Evolutionary conservation across 2,888 invertebrate genomes (phyloP).

Genomic region (Melanargia galathea): DNA sequence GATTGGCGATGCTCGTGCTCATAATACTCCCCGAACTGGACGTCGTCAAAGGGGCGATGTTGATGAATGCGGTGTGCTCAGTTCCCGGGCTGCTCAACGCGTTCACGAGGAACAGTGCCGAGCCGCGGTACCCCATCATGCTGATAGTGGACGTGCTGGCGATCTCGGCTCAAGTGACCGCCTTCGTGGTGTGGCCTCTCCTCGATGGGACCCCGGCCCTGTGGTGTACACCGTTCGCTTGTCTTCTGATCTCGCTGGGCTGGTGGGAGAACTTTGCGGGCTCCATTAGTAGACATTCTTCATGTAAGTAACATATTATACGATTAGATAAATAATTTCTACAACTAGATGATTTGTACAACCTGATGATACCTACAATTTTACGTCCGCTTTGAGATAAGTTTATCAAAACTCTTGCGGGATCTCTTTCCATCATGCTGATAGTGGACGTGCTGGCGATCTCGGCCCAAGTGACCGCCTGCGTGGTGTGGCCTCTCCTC

Average conservation of each 20-base stretch:
- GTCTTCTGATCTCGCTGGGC: slow-evolving; percentile 86
- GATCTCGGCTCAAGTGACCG: slow-evolving; percentile 84
- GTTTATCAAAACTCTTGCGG: no score
- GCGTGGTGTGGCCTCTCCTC: slow-evolving; percentile 86
- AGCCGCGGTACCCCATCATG: slow-evolving; percentile 62
- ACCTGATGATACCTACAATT: no score
- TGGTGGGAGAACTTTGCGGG: slow-evolving; percentile 94
- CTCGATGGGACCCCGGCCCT: slow-evolving; percentile 71
- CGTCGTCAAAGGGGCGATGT: slow-evolving; percentile 90
- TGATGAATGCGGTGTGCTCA: slow-evolving; percentile 92
- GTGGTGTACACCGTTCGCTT: slow-evolving; percentile 85
- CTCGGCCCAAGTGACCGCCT: slow-evolving; percentile 84
- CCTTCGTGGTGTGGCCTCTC: slow-evolving; percentile 87
- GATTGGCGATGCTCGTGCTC: slow-evolving; percentile 88
- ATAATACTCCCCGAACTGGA: slow-evolving; percentile 90
- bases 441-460: slow-evolving; percentile 83
- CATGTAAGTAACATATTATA: slow-evolving; percentile 49
- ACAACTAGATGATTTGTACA: no score
- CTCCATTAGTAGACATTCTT: slow-evolving; percentile 53
- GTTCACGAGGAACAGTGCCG: slow-evolving; percentile 63
- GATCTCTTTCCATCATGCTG: slow-evolving; percentile 65
- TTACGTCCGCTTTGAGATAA: no score
- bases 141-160: slow-evolving; percentile 82
- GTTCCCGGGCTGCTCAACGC: slow-evolving; percentile 89
- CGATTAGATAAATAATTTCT: no score